Evolutionary conservation across 2,888 invertebrate genomes (phyloP).

Genomic region (Galeruca laticollis): DNA sequence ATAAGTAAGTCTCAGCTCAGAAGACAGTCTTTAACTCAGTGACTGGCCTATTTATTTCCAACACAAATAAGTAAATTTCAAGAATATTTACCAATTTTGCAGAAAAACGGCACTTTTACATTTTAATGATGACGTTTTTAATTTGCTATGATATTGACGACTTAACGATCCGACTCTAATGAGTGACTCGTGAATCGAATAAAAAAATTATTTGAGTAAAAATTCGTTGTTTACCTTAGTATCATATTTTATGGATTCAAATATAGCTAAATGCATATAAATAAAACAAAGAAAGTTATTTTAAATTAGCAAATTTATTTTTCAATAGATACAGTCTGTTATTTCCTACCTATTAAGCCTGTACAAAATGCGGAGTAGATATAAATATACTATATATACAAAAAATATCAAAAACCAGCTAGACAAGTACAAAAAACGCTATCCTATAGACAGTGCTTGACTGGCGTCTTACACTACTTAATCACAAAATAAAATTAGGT

Average conservation of each 20-base stretch:
- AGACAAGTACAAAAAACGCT: slow-evolving; percentile 54
- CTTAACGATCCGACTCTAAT: no score
- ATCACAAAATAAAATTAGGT: slow-evolving; percentile 50
- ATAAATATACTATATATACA: slow-evolving; percentile 59
- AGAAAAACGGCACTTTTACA: no score
- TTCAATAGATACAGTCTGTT: slow-evolving; percentile 66
- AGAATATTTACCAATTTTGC: no score
- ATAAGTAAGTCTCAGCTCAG: no score
- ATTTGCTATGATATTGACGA: no score
- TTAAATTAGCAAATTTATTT: slow-evolving; percentile 65
- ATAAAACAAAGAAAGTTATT: slow-evolving; percentile 42
- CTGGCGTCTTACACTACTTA: slow-evolving; percentile 51
- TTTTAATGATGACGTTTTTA: no score
- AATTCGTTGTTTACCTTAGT: no score
- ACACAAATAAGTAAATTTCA: no score
- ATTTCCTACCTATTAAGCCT: slow-evolving; percentile 65
- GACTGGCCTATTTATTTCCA: no score
- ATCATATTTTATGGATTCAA: background rate
- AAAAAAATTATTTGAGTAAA: no score
- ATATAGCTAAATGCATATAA: background rate
- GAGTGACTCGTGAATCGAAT: no score
- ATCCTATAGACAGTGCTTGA: slow-evolving; percentile 55
- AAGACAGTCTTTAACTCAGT: no score
- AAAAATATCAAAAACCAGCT: slow-evolving; percentile 60
- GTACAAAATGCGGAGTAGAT: slow-evolving; percentile 64